Evolutionary conservation across 2,113 vertebrate genomes (phyloP).

Genomic region (Mugil cephalus): DNA sequence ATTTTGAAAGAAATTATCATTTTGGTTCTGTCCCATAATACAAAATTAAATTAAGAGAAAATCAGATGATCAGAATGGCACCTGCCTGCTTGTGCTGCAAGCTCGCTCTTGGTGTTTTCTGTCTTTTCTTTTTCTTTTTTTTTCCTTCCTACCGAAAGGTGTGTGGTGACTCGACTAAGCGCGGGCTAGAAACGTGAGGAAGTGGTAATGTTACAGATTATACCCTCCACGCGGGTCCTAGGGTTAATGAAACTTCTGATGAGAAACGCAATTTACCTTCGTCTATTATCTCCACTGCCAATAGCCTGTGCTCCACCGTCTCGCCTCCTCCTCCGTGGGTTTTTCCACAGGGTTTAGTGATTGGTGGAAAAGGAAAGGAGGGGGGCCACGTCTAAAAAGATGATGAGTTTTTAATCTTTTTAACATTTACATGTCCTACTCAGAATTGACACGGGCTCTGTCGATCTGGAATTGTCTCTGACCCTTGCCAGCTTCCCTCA

Average conservation of each 20-base stretch:
- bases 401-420: constrained; percentile 88
- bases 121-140: not conserved
- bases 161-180: constrained; percentile 63
- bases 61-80: constrained; percentile 25
- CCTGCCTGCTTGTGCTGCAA: constrained; percentile 22
- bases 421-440: constrained; percentile 85
- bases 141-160: constrained; percentile 69
- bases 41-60: constrained; percentile 40
- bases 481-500: constrained; percentile 71
- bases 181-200: constrained; percentile 77
- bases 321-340: constrained; percentile 54
- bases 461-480: constrained; percentile 75
- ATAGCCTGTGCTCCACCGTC: constrained; percentile 67
- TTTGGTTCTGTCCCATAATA: constrained; percentile 7
- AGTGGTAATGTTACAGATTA: constrained; percentile 87
- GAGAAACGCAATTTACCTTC: constrained; percentile 85
- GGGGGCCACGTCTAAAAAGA: constrained; percentile 71
- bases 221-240: constrained; percentile 78
- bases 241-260: constrained; percentile 89
- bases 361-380: constrained; percentile 56
- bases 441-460: constrained; percentile 76
- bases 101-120: constrained; percentile 37
- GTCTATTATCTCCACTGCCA: constrained; percentile 84
- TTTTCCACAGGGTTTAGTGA: constrained; percentile 69
- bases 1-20: constrained; percentile 32